Evolutionary conservation across 2,797 vertebrate genomes (phyloP), one percentile per base, ranked within the genome.

Genomic region (Pachyuromys duprasi): DNA sequence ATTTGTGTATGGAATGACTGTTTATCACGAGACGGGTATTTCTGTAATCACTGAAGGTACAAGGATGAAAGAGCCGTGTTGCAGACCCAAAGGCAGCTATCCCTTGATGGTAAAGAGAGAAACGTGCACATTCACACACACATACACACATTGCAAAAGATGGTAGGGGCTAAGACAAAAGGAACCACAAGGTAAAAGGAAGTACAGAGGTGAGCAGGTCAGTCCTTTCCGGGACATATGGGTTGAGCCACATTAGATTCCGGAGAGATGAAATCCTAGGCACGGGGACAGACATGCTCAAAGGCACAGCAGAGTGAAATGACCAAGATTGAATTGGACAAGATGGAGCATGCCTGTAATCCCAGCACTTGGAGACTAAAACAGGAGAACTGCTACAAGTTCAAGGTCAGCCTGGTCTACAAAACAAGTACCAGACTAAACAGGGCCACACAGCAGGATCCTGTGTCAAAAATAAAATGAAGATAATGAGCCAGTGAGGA

Each of bases 1-100:
- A 55, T 57, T 89, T 93, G 49, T 49, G 49, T 65, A 82, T 86
- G 76, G 81, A 76, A 81, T 86, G 55, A 88, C 20, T 78, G 55
- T 76, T 74, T 49, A 15, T 26, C 55, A 84, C 63, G 63, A n/a
- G 31, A 20, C 17, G 87, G 49, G 26, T 74, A 60, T 12, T 93
- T 20, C n/a, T 90, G 6, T 92, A 67, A 65, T 91, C 55, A 72
- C 28, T 42, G n/a, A 74, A 22, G 26, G 53, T 62, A 65, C 39
- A 2, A 81, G 31, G 62, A 79, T 91, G 15, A 76, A 86, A 94
- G 65, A 87, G 39, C 53, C 45, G 26, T 63, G 33, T 93, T 93
- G 93, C 36, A 57, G 63, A 70, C 49, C 45, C 74, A 86, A 36
- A 62, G 45, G 53, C 8, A 75, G 72, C 33, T 96, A 11, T 13